Conservation (phyloP, 2,888 invertebrate genomes). For the Lamproptera curius region DNA sequence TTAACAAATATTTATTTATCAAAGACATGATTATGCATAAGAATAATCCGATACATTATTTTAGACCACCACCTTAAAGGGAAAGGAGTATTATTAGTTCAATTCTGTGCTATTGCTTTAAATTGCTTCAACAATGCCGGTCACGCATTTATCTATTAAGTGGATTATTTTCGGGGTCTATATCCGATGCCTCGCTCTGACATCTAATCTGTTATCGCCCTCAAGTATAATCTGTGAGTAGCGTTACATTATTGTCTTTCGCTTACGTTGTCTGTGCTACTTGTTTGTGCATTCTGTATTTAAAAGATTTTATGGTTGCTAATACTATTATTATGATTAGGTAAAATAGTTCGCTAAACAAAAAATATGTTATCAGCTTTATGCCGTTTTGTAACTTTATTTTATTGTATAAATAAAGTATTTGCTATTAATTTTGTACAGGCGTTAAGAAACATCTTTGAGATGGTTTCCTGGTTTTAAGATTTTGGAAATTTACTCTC, state of each 20-base stretch:
- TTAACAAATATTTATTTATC: too few species aligned
- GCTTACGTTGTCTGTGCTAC: too few species aligned
- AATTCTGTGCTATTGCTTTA: background rate
- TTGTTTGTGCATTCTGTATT: background rate
- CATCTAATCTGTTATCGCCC: constrained; percentile 9
- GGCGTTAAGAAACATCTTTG: too few species aligned
- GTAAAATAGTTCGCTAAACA: background rate
- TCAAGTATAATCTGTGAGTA: background rate
- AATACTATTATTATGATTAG: background rate
- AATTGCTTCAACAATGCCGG: constrained; percentile 3
- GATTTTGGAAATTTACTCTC: too few species aligned
- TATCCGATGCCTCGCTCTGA: constrained; percentile 1
- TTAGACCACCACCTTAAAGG: background rate
- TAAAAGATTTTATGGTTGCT: background rate
- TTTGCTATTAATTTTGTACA: too few species aligned
- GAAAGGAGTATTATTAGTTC: background rate
- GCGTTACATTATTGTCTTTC: too few species aligned
- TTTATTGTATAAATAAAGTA: background rate
- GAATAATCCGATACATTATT: too few species aligned
- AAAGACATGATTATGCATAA: too few species aligned
- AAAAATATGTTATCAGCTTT: background rate
- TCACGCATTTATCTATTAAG: constrained; percentile 5
- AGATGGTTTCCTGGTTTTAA: too few species aligned
- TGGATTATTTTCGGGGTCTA: constrained; percentile 7
- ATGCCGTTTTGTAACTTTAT: background rate